phyloP scores from a whole-genome alignment of 2,797 vertebrate species.

The Erpetoichthys calabaricus region DNA sequence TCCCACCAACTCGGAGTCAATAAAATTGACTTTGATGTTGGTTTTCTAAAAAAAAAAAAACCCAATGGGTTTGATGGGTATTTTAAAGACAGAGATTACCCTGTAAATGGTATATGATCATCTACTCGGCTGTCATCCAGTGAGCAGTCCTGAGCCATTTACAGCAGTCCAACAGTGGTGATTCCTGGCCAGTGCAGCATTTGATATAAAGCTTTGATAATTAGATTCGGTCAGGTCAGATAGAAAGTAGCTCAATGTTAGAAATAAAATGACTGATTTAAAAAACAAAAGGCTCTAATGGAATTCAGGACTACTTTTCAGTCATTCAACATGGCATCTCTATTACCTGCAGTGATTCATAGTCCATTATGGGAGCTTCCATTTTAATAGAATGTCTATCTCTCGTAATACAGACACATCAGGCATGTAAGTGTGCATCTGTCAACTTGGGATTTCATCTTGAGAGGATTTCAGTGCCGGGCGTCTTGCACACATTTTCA shows the following conservation, averaged over 20 bases:
- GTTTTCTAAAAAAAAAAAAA: too few species aligned
- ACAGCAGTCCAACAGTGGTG: too few species aligned
- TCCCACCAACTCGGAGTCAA: too few species aligned
- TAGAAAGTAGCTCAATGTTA: conserved; percentile 56
- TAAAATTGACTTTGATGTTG: too few species aligned
- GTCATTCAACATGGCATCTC: conserved; percentile 75
- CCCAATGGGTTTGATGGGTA: too few species aligned
- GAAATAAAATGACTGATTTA: conserved; percentile 68
- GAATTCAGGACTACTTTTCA: conserved; percentile 69
- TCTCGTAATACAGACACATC: conserved; percentile 84
- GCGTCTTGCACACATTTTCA: conserved; percentile 34
- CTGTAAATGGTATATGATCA: too few species aligned
- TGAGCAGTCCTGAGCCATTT: too few species aligned
- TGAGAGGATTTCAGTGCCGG: conserved; percentile 20
- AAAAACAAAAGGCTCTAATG: conserved; percentile 78
- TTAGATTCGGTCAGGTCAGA: conserved; percentile 54
- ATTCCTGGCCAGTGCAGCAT: background rate
- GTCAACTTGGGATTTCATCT: conserved; percentile 66
- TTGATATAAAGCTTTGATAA: conserved; percentile 43
- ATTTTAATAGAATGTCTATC: conserved; percentile 87
- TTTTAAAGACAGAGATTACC: too few species aligned
- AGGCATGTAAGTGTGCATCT: conserved; percentile 64
- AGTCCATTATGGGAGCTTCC: conserved; percentile 71
- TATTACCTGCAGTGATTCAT: conserved; percentile 85
- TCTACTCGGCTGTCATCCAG: too few species aligned